Evolutionary conservation across 53 echinoderm and acorn worm genomes (phyloP).

Genomic region (Echinometra lucunter): DNA sequence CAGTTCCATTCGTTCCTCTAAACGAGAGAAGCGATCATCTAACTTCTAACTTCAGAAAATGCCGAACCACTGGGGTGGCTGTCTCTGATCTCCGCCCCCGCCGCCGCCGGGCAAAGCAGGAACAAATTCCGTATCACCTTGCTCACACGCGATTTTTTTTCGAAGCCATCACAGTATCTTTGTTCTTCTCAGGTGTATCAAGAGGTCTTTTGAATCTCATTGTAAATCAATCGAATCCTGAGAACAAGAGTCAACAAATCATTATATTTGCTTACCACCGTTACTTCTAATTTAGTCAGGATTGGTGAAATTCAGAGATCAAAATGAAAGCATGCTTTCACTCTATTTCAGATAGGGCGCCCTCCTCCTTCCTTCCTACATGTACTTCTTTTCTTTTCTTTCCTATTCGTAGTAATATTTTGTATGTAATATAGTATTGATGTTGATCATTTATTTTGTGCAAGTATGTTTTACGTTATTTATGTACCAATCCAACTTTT

Average conservation of each 20-base stretch:
- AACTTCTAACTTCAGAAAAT: slow-evolving; percentile 1
- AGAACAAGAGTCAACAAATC: background rate
- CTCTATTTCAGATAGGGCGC: background rate
- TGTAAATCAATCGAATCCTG: background rate
- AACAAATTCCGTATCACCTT: background rate
- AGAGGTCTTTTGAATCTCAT: slow-evolving; percentile 3
- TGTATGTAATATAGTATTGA: too few species aligned
- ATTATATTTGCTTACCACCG: slow-evolving; percentile 30
- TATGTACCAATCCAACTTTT: too few species aligned
- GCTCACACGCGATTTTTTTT: background rate
- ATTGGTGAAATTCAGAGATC: background rate
- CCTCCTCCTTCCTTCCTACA: too few species aligned
- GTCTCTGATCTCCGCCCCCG: background rate
- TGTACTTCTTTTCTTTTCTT: too few species aligned
- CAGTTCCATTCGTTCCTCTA: background rate
- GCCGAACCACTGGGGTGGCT: background rate
- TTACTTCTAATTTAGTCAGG: background rate
- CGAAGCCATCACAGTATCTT: background rate
- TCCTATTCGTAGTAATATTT: too few species aligned
- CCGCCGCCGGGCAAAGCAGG: background rate
- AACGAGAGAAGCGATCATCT: background rate
- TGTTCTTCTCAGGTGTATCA: slow-evolving; percentile 12
- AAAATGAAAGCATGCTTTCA: slow-evolving; percentile 24
- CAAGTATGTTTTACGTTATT: too few species aligned
- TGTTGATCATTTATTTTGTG: too few species aligned